Conservation (phyloP, 2,888 invertebrate species). For the Pseudanteris insignis region DNA sequence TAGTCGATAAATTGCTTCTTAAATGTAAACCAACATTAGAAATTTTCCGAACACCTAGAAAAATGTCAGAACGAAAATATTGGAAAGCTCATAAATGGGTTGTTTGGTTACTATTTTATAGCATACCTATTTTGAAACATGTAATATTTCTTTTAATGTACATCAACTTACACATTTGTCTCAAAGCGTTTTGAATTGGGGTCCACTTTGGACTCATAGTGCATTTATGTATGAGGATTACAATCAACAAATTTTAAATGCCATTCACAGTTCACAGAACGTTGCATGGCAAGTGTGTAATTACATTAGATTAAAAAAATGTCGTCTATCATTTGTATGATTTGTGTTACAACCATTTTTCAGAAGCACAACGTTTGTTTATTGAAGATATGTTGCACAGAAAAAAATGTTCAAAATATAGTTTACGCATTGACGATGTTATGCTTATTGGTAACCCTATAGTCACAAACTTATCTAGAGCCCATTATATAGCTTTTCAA, state of each 20-base stretch:
- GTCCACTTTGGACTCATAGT: slow-evolving; percentile 31
- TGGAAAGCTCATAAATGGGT: slow-evolving; percentile 32
- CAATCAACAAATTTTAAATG: slow-evolving; percentile 18
- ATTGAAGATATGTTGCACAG: no score
- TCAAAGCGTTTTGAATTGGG: slow-evolving; percentile 6
- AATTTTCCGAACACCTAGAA: slow-evolving; percentile 13
- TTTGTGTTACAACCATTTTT: no score
- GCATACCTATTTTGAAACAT: slow-evolving; percentile 14
- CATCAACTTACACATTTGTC: slow-evolving; percentile 13
- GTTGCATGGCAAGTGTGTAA: slow-evolving; percentile 29
- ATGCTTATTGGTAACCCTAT: no score
- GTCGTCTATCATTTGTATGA: no score
- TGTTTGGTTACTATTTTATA: slow-evolving; percentile 16
- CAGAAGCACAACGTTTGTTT: no score
- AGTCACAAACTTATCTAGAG: no score
- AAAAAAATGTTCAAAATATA: no score
- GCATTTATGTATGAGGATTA: slow-evolving; percentile 39
- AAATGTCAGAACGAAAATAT: slow-evolving; percentile 19
- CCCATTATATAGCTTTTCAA: no score
- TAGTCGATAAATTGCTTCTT: slow-evolving; percentile 15
- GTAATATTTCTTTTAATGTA: slow-evolving; percentile 10
- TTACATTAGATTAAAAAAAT: no score
- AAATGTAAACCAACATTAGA: slow-evolving; percentile 20
- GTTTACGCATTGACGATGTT: no score
- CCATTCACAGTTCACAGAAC: slow-evolving; percentile 27